Percentiles rank a stretch among this genome's conserved stretches.
Evolutionary conservation across 1,140 invertebrate genomes (phyloP).

Genomic region (Cotesia vestalis): DNA sequence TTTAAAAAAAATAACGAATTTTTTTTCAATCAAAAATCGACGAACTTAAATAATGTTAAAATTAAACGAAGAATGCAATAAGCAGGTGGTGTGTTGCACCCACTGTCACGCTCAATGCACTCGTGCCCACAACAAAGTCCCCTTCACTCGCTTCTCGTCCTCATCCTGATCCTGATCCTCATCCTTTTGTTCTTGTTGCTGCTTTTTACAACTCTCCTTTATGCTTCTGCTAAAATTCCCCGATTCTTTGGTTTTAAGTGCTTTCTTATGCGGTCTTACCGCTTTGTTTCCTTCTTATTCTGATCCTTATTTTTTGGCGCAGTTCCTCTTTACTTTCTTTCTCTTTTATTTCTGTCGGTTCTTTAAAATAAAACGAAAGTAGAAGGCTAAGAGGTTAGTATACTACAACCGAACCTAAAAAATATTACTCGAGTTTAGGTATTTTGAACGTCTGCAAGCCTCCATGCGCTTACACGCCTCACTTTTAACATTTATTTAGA

Average conservation of each 20-base stretch:
- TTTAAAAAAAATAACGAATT: too few species aligned
- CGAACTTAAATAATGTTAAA: too few species aligned
- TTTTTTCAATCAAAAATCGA: too few species aligned
- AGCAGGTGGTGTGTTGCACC: conserved; percentile 58
- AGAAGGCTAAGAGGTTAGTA: too few species aligned
- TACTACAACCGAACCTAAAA: too few species aligned
- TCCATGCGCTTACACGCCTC: conserved; percentile 38
- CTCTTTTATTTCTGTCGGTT: conserved; percentile 24
- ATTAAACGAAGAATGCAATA: too few species aligned
- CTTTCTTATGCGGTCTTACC: conserved; percentile 58
- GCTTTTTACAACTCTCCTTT: conserved; percentile 12
- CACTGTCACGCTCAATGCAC: conserved; percentile 64
- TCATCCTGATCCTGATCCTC: conserved; percentile 40
- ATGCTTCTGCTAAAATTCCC: conserved; percentile 32
- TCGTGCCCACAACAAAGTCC: conserved; percentile 56
- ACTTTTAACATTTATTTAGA: conserved; percentile 39
- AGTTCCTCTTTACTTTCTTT: conserved; percentile 45
- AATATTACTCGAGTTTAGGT: background rate
- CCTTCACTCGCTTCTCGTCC: conserved; percentile 32
- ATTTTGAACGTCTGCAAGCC: conserved; percentile 11
- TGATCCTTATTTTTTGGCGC: conserved; percentile 30
- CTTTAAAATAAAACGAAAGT: background rate
- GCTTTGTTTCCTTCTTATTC: conserved; percentile 44
- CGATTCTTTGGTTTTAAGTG: conserved; percentile 49
- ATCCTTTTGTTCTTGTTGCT: conserved; percentile 16